Conservation (phyloP, 1,140 invertebrate species). For the Drosophila melanogaster region Release_6_plus_ISO1_MT NT_037436.4:13567501-13568000, state of each 20-base stretch:
- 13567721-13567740: slow-evolving; percentile 54
- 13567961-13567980: slow-evolving; percentile 65
- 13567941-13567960: slow-evolving; percentile 83
- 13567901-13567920: slow-evolving; percentile 75
- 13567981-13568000: background rate
- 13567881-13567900: slow-evolving; percentile 29
- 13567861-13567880: slow-evolving; percentile 51
- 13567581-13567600: slow-evolving; percentile 35
- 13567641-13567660: slow-evolving; percentile 7
- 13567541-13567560: slow-evolving; percentile 33
- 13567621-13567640: slow-evolving; percentile 69
- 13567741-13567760: slow-evolving; percentile 84
- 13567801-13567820: slow-evolving; percentile 29
- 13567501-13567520: slow-evolving; percentile 55
- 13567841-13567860: slow-evolving; percentile 65
- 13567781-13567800: background rate
- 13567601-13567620: slow-evolving; percentile 71
- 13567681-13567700: slow-evolving; percentile 73
- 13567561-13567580: slow-evolving; percentile 1
- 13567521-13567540: slow-evolving; percentile 3
- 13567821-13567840: slow-evolving; percentile 73
- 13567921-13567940: slow-evolving; percentile 76
- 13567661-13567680: slow-evolving; percentile 16
- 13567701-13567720: slow-evolving; percentile 79
- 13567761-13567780: slow-evolving; percentile 79